Percentiles rank a stretch among this genome's conserved stretches.
phyloP scores from a whole-genome alignment of 2,797 vertebrate species.

The Simalia tracyae region DNA sequence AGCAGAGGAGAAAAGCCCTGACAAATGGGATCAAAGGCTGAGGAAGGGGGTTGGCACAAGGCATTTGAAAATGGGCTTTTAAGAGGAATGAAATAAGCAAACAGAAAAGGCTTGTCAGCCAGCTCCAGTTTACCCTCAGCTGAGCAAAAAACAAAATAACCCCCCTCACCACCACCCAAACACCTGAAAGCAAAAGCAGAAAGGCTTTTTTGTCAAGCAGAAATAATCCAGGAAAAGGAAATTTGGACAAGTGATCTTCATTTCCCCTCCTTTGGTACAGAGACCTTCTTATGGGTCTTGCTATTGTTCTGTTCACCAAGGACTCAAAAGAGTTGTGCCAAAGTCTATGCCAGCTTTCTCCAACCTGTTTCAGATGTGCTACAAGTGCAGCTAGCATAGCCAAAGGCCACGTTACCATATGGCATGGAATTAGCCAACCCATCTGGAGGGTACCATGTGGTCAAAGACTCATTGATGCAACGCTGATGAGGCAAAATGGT shows the following conservation, averaged over 20 bases:
- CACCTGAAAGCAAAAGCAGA: neutral
- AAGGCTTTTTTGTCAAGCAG: neutral
- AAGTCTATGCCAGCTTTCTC: neutral
- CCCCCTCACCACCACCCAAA: neutral
- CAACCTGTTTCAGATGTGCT: neutral
- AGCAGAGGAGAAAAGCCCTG: conserved; percentile 37
- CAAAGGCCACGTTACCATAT: neutral
- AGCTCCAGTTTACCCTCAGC: neutral
- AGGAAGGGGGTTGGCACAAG: conserved; percentile 3
- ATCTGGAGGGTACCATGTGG: neutral
- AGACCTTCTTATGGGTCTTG: neutral
- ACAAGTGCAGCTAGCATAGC: neutral
- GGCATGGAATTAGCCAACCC: neutral
- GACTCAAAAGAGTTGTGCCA: neutral
- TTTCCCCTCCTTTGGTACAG: neutral
- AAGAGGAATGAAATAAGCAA: conserved; percentile 22
- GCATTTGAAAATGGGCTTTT: conserved; percentile 1
- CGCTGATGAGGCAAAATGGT: neutral
- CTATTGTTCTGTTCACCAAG: neutral
- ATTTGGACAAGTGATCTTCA: neutral
- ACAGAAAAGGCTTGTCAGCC: conserved; percentile 20
- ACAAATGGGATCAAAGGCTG: conserved; percentile 27
- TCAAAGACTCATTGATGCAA: neutral
- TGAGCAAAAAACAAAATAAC: too few relatives aligned
- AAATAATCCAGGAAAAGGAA: neutral